Base-by-base conservation (phyloP, 1,140 invertebrate genomes). In the Eriocheir sinensis region DNA sequence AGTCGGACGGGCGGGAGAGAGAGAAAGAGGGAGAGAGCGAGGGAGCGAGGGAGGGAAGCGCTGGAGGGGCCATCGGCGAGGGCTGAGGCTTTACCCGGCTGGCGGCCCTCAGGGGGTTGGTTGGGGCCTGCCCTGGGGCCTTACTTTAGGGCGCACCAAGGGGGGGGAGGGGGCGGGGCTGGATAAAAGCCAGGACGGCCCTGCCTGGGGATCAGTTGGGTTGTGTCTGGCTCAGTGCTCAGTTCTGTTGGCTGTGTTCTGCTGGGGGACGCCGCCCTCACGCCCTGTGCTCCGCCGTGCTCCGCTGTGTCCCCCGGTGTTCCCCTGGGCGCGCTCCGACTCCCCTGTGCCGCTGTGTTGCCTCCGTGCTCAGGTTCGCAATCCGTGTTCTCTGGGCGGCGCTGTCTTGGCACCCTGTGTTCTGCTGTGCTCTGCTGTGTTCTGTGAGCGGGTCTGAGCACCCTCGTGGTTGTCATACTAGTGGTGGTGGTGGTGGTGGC, bases 141-240 rank as follows among this genome's bases (percentile, higher is more conserved):
- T 89, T 38, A 48, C 86, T 89, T 32, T 41, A 48, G 86, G 86
- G 44, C 40, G 40, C 86, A 27, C n/a, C 44, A n/a, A 41, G 86
- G 40, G 27, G 60, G 86, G 86, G 44, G 32, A 41, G 72, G 81
- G 79, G 72, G 40, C 27, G 41, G 91, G 91, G 38, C 41, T 44
- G 91, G 91, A 92, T 92, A 92, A 92, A 92, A 92, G 91, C 60
- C 60, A 41, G 72, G 72, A 72, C 91, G 91, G 80, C 91, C 38
- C 34, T 92, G 41, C 72, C 40, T 40, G 72, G 83, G 91, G 91
- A 92, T 44, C 91, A 92, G 91, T 92, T 92, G 72, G 91, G 79
- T 32, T 32, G 38, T 80, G 89, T 90, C 89, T 90, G 41, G n/a
- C 89, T 36, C 41, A 81, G 91, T 92, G 91, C 41, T 60, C 91